Percentiles rank a stretch among this genome's conserved stretches.
Evolutionary conservation across 2,797 vertebrate genomes (phyloP).

Genomic region (Clarias platycephalus): DNA sequence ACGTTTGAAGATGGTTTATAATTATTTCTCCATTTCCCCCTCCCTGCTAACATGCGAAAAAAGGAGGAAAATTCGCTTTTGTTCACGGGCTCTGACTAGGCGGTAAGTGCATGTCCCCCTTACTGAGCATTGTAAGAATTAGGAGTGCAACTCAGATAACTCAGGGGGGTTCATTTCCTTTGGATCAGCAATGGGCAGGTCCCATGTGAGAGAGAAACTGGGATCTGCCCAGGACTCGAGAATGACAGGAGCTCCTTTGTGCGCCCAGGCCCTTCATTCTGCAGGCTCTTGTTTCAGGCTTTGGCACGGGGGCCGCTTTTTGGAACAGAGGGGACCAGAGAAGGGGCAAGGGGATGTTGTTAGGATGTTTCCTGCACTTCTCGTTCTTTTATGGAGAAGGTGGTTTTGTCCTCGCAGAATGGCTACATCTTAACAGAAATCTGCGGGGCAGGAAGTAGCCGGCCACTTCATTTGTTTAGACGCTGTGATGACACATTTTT

Average conservation of each 20-base stretch:
- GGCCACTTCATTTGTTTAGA: slow-evolving; percentile 19
- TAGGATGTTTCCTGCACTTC: slow-evolving; percentile 47
- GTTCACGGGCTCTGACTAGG: slow-evolving; percentile 18
- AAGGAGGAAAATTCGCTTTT: slow-evolving; percentile 10
- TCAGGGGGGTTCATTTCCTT: slow-evolving; percentile 33
- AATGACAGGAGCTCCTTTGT: slow-evolving; percentile 62
- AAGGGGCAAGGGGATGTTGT: slow-evolving; percentile 44
- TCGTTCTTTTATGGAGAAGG: slow-evolving; percentile 31
- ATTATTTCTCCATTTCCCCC: neutral
- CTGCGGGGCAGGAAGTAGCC: slow-evolving; percentile 31
- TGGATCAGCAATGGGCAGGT: slow-evolving; percentile 42
- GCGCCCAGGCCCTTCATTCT: slow-evolving; percentile 43
- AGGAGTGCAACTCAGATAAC: slow-evolving; percentile 8
- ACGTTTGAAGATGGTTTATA: slow-evolving; percentile 4
- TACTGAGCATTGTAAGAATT: slow-evolving; percentile 23
- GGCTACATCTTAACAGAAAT: neutral
- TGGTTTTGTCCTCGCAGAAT: slow-evolving; percentile 35
- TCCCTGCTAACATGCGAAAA: neutral
- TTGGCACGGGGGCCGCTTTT: slow-evolving; percentile 37
- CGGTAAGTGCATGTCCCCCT: slow-evolving; percentile 25
- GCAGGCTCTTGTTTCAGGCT: slow-evolving; percentile 56
- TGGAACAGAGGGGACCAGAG: slow-evolving; percentile 36
- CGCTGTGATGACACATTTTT: neutral
- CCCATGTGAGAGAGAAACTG: slow-evolving; percentile 46
- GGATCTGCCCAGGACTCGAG: slow-evolving; percentile 37